A percentile compares a stretch with the other conserved stretches of the same genome.
These are phyloP conservation scores for Calameuta filiformis DNA, from an alignment of 2,888 invertebrate genomes.

Conservation along the genomic window DNA sequence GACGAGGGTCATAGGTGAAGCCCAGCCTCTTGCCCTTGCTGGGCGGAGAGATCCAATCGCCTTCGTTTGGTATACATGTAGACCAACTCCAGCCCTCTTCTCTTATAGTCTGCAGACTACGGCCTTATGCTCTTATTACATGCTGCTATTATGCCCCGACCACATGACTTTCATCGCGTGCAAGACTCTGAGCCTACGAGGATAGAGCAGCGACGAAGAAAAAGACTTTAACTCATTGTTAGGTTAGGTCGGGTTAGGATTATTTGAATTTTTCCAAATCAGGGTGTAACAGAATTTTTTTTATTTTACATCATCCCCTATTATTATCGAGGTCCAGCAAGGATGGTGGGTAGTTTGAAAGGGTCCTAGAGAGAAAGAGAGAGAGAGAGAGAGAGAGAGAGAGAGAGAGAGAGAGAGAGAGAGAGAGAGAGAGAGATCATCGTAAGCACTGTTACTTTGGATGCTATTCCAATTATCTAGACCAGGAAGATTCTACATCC, in stretches of 20 bases:
- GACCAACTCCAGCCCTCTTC: constrained; percentile 9
- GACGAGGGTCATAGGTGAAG: constrained; percentile 61
- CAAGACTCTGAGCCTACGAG: neutral
- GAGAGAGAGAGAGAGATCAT: neutral
- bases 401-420: neutral
- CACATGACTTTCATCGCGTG: neutral
- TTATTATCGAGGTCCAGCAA: neutral
- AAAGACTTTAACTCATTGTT: neutral
- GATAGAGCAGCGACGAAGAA: neutral
- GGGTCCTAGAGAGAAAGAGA: neutral
- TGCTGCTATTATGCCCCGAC: constrained; percentile 32
- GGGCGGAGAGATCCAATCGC: constrained; percentile 61
- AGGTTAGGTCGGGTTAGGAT: neutral
- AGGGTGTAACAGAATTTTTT: neutral
- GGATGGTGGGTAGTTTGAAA: neutral
- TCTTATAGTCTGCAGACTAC: constrained; percentile 22
- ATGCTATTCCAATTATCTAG: neutral
- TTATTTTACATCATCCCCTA: neutral
- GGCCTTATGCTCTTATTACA: constrained; percentile 46
- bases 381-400: too few species aligned
- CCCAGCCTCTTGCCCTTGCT: constrained; percentile 59
- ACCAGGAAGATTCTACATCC: neutral
- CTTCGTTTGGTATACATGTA: constrained; percentile 30
- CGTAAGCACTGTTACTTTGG: neutral
- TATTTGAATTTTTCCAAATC: neutral